These are phyloP conservation scores for Natrix natrix DNA, from an alignment of 2,797 vertebrate species.

Conservation along the genomic window DNA sequence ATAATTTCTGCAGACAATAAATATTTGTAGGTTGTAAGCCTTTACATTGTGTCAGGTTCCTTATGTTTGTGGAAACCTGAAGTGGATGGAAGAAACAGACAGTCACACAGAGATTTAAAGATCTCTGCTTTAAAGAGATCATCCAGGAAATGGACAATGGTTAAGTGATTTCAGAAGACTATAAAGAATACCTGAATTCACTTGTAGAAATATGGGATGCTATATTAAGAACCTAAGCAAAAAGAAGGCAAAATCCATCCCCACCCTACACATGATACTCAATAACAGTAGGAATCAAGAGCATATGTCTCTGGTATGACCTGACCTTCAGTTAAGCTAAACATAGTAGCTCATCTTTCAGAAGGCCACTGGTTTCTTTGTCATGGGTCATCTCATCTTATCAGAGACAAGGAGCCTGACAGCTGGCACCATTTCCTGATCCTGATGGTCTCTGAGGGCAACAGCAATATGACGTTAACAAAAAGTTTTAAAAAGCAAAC, in stretches of 20 bases:
- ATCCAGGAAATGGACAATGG: slow-evolving; percentile 36
- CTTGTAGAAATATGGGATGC: slow-evolving; percentile 40
- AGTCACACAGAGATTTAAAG: slow-evolving; percentile 6
- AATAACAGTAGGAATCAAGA: slow-evolving; percentile 57
- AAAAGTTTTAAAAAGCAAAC: slow-evolving; percentile 66
- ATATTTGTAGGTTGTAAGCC: slow-evolving; percentile 69
- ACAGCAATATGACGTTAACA: slow-evolving; percentile 68
- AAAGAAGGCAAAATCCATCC: slow-evolving; percentile 54
- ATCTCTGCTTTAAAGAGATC: slow-evolving; percentile 24
- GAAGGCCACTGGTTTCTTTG: slow-evolving; percentile 58
- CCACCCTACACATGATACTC: slow-evolving; percentile 32
- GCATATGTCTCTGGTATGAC: slow-evolving; percentile 60
- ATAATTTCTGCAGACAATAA: slow-evolving; percentile 80
- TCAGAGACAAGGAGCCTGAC: slow-evolving; percentile 66
- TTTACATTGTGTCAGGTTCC: slow-evolving; percentile 54
- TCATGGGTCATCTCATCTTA: slow-evolving; percentile 71
- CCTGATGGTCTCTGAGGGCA: slow-evolving; percentile 62
- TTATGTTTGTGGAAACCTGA: slow-evolving; percentile 62
- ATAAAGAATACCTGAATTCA: slow-evolving; percentile 55
- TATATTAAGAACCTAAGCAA: slow-evolving; percentile 58
- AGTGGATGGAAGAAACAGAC: not conserved
- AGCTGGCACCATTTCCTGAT: slow-evolving; percentile 67
- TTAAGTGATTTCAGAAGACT: slow-evolving; percentile 57
- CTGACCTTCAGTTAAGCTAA: slow-evolving; percentile 63
- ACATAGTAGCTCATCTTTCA: slow-evolving; percentile 65